A percentile compares a stretch with the other conserved stretches of the same genome.
These are phyloP conservation scores for Polietes domitor DNA, from an alignment of 2,888 invertebrate species.

Conservation along the genomic window DNA sequence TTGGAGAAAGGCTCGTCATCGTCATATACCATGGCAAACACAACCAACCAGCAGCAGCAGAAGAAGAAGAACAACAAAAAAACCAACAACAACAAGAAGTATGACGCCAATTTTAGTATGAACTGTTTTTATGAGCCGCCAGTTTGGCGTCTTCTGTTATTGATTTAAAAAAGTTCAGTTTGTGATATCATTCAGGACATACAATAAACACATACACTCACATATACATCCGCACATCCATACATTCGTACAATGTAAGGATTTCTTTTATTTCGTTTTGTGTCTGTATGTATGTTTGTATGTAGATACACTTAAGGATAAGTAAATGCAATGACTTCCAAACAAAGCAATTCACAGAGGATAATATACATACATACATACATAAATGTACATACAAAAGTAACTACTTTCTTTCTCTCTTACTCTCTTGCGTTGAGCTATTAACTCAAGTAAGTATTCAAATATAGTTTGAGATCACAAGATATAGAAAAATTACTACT, in stretches of 20 bases:
- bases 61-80: background rate
- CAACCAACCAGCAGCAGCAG: background rate
- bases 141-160: constrained; percentile 64
- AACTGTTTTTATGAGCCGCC: constrained; percentile 58
- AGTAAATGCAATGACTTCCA: constrained; percentile 9
- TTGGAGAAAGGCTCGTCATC: too few species aligned
- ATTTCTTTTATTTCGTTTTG: background rate
- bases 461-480: too few species aligned
- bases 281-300: background rate
- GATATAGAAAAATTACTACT: too few species aligned
- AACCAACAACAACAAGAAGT: constrained; percentile 43
- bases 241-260: constrained; percentile 19
- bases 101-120: constrained; percentile 66
- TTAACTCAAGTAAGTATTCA: too few species aligned
- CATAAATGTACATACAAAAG: background rate
- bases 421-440: background rate
- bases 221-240: too few species aligned
- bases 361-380: too few species aligned
- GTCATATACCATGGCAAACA: background rate
- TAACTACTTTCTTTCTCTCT: background rate
- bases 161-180: constrained; percentile 64
- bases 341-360: background rate
- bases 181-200: constrained; percentile 62
- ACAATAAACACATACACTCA: background rate
- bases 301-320: background rate